Conservation (phyloP, 2,888 invertebrate genomes). For the Apeira syringaria region DNA sequence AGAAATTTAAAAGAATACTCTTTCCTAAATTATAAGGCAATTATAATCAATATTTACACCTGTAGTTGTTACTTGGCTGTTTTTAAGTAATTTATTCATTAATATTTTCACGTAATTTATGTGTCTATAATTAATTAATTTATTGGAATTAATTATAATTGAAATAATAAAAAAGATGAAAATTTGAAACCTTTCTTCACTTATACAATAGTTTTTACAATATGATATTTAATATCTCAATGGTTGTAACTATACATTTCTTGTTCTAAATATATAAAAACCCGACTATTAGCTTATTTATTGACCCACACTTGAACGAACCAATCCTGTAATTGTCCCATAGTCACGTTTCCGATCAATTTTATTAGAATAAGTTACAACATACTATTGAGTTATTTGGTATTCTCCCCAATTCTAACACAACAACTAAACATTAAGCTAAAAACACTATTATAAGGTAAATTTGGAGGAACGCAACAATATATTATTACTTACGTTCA, state of each 20-base stretch:
- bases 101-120: slow-evolving; percentile 82
- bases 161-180: slow-evolving; percentile 71
- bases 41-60: slow-evolving; percentile 80
- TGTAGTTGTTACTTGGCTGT: slow-evolving; percentile 80
- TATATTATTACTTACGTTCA: no score
- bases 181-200: slow-evolving; percentile 81
- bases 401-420: slow-evolving; percentile 2
- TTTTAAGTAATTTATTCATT: slow-evolving; percentile 77
- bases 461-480: no score
- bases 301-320: slow-evolving; percentile 4
- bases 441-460: no score
- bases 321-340: slow-evolving; percentile 6
- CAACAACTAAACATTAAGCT: no score
- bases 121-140: slow-evolving; percentile 82
- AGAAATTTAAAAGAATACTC: slow-evolving; percentile 72
- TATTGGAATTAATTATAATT: slow-evolving; percentile 80
- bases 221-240: slow-evolving; percentile 85
- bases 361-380: not conserved
- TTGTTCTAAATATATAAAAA: slow-evolving; percentile 85
- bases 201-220: slow-evolving; percentile 84
- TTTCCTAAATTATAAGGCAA: slow-evolving; percentile 76
- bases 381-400: slow-evolving; percentile 13
- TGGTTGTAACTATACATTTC: slow-evolving; percentile 85
- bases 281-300: slow-evolving; percentile 54
- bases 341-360: not conserved